Evolutionary conservation across 2,888 invertebrate genomes (phyloP).

Genomic region (Cactoblastis cactorum): DNA sequence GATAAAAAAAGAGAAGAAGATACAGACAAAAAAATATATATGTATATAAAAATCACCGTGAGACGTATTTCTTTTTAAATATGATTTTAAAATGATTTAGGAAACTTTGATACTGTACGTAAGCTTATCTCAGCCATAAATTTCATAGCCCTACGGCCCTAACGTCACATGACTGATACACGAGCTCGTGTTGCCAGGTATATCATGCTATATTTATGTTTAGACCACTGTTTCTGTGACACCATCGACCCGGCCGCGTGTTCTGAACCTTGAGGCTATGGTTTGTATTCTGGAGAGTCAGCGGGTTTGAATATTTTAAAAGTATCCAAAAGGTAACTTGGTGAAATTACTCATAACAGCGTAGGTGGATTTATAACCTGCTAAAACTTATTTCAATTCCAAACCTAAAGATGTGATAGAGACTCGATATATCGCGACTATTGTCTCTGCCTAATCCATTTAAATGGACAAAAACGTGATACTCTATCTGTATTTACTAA

Average conservation of each 20-base stretch:
- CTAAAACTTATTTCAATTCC: too few species aligned
- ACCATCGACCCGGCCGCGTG: slow-evolving; percentile 16
- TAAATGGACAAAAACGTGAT: too few species aligned
- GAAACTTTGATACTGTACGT: not conserved
- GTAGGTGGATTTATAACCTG: too few species aligned
- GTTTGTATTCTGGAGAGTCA: not conserved
- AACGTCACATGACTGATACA: slow-evolving; percentile 3
- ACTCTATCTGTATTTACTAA: too few species aligned
- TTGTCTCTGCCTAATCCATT: too few species aligned
- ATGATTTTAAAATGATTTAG: not conserved
- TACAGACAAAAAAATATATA: too few species aligned
- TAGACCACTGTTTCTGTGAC: slow-evolving; percentile 12
- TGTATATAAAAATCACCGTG: not conserved
- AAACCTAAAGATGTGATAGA: too few species aligned
- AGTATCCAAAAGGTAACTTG: too few species aligned
- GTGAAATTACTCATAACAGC: too few species aligned
- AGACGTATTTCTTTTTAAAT: not conserved
- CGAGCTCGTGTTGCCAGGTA: slow-evolving; percentile 7
- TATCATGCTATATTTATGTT: slow-evolving; percentile 10
- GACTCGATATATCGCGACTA: too few species aligned
- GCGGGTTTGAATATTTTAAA: slow-evolving; percentile 1
- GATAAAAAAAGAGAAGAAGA: too few species aligned
- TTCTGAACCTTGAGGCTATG: slow-evolving; percentile 7
- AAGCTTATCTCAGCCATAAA: slow-evolving; percentile 6
- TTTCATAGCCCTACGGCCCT: slow-evolving; percentile 3